These are phyloP conservation scores for Phytoseiulus persimilis DNA, from an alignment of 2,888 invertebrate genomes.

Conservation along the genomic window DNA sequence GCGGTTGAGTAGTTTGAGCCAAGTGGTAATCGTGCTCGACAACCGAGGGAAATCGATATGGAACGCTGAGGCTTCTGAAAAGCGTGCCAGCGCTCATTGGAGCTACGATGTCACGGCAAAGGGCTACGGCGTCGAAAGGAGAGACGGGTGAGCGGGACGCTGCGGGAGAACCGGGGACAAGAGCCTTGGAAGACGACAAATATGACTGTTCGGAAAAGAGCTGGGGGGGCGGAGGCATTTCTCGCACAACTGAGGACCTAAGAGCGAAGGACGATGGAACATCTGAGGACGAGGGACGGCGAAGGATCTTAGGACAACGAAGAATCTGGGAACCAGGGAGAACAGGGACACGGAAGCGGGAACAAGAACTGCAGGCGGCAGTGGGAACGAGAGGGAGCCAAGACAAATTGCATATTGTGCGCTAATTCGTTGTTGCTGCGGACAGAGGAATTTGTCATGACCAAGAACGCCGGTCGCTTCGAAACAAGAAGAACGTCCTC, in stretches of 20 bases:
- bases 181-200: neutral
- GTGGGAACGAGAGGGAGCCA: neutral
- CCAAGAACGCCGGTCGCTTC: neutral
- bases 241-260: neutral
- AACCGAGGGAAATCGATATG: too few species aligned
- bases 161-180: neutral
- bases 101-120: neutral
- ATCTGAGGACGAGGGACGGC: neutral
- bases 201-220: neutral
- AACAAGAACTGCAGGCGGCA: neutral
- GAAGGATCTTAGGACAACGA: neutral
- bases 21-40: too few species aligned
- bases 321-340: neutral
- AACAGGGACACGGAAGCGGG: neutral
- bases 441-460: constrained; percentile 30
- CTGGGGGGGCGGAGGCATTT: too few species aligned
- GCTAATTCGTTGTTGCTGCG: constrained; percentile 32
- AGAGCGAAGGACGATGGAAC: neutral
- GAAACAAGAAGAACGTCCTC: constrained; percentile 5
- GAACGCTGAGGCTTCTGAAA: neutral
- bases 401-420: constrained; percentile 38
- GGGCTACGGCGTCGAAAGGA: neutral
- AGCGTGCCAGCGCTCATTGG: neutral
- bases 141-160: neutral
- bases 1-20: too few species aligned